phyloP scores from a whole-genome alignment of 2,888 invertebrate genomes.

The Macrosoma leucophasiata region DNA sequence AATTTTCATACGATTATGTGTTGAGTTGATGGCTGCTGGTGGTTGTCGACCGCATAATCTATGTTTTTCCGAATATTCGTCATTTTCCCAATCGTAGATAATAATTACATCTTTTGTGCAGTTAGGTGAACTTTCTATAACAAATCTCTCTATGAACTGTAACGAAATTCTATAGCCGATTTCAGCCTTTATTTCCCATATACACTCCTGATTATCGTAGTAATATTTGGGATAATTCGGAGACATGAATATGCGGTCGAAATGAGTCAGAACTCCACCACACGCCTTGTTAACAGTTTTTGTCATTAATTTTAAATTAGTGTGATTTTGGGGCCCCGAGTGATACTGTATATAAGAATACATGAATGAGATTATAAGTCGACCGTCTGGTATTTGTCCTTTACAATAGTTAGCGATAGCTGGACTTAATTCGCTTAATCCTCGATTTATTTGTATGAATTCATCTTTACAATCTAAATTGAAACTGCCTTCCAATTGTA shows the following conservation, averaged over 20 bases:
- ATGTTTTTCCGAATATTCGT: constrained; percentile 70
- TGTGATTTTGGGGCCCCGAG: constrained; percentile 50
- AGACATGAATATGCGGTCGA: constrained; percentile 59
- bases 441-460: constrained; percentile 71
- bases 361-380: constrained; percentile 66
- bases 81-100: constrained; percentile 75
- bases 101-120: constrained; percentile 86
- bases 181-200: constrained; percentile 82
- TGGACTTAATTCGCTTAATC: constrained; percentile 68
- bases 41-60: constrained; percentile 81
- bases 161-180: constrained; percentile 82
- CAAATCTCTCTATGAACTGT: constrained; percentile 82
- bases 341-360: constrained; percentile 82
- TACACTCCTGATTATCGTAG: constrained; percentile 84
- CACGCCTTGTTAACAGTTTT: constrained; percentile 74
- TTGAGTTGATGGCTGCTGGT: constrained; percentile 76
- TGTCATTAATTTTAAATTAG: constrained; percentile 40
- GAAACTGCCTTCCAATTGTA: constrained; percentile 47
- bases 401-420: constrained; percentile 79
- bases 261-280: constrained; percentile 78
- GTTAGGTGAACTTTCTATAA: constrained; percentile 79
- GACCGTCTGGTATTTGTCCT: constrained; percentile 52
- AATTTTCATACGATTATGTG: constrained; percentile 79
- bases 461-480: constrained; percentile 42
- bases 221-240: constrained; percentile 81